Base-by-base conservation (phyloP, 2,113 vertebrate genomes). In the Elanoides forficatus region DNA sequence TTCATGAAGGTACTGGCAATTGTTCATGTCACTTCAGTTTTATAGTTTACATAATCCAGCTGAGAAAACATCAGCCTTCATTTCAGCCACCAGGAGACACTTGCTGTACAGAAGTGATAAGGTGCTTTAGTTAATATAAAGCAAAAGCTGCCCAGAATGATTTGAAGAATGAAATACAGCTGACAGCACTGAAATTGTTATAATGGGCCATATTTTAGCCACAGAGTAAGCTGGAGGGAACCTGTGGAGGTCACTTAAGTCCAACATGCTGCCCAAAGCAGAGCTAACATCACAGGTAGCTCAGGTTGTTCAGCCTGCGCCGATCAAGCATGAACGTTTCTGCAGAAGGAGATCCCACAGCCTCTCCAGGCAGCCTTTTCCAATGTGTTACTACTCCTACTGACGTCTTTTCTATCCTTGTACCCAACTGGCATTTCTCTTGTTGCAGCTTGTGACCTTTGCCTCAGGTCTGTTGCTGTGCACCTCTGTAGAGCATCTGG, bases 71-170 rank as follows among this genome's bases (percentile, higher is more conserved):
- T 75, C 58, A 68, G 45, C 70, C 59, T 88, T 86, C 78, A 18
- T 92, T 97, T 88, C 81, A 93, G 81, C 95, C 93, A 96, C 74
- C 95, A 96, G 90, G 93, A 95, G 96, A 96, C 90, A 90, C 91
- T 93, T 96, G 66, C 81, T 92, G 90, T 90, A 93, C 78, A 73
- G 74, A 88, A 92, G 62, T 3, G 50, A 82, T 93, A 86, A 88
- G n/a, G 71, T 62, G 52, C 78, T 80, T 93, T 43, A 88, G 71
- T 60, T 83, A 86, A 53, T 76, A 58, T 42, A 68, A 80, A 85
- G 70, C 20, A 45, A 91, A 91, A 73, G 66, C 85, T 96, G 66
- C 59, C 45, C 25, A 42, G 87, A 73, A 76, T 53, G 3, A 50
- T 86, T 68, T 73, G 62, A 91, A 45, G 66, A 90, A 65, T 76